A percentile compares a stretch with the other conserved stretches of the same genome.
Conservation (phyloP, 1,140 invertebrate species). For the Cyphomyrmex costatus region DNA sequence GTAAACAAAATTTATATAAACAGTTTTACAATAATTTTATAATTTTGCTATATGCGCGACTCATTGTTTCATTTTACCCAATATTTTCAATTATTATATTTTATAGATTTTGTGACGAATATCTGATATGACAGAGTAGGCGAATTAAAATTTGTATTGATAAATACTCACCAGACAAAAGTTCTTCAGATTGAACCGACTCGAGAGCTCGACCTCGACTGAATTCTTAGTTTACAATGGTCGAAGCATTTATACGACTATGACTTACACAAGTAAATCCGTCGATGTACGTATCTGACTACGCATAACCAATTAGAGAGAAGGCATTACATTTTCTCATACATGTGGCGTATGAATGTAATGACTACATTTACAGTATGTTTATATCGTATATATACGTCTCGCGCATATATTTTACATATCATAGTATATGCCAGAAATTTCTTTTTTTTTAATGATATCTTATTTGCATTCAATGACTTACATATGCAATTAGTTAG, state of each 20-base stretch:
- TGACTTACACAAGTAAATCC: neutral
- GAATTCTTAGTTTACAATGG: constrained; percentile 45
- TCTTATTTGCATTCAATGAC: neutral
- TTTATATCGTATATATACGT: neutral
- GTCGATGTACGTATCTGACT: neutral
- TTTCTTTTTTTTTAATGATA: neutral
- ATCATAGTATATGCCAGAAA: neutral
- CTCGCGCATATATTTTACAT: neutral
- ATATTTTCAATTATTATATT: neutral
- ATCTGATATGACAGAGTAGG: neutral
- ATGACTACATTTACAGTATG: neutral
- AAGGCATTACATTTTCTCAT: constrained; percentile 47
- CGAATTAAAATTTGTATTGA: neutral
- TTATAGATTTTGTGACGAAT: neutral
- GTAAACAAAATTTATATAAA: neutral
- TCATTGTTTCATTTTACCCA: neutral
- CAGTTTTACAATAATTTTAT: neutral
- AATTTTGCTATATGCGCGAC: neutral
- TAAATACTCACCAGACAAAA: constrained; percentile 52
- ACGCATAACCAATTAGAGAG: neutral
- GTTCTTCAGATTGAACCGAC: constrained; percentile 30
- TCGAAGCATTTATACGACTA: constrained; percentile 68
- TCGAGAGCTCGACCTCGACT: constrained; percentile 68
- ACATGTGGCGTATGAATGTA: neutral
- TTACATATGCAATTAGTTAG: neutral